Conservation (phyloP, 2,797 vertebrate species). For the Sebastes vulpes region DNA sequence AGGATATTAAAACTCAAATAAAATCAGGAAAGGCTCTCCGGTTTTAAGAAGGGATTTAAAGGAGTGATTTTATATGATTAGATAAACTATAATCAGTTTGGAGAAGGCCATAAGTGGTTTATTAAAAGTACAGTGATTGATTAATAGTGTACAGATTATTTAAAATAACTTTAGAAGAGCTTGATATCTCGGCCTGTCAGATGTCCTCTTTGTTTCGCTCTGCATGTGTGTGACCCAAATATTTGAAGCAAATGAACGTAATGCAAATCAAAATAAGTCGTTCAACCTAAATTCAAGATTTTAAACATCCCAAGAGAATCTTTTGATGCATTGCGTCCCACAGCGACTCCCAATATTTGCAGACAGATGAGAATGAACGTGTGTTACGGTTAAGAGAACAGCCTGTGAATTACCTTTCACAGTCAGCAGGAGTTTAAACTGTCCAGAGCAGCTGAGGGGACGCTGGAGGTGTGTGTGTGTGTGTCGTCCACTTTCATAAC, state of each 20-base stretch:
- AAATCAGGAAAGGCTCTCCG: no score
- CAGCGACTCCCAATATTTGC: not conserved
- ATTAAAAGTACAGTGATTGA: not conserved
- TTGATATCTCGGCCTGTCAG: not conserved
- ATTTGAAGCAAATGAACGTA: not conserved
- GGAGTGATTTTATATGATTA: not conserved
- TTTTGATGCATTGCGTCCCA: not conserved
- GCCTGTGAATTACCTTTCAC: conserved; percentile 40
- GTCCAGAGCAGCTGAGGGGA: conserved; percentile 37
- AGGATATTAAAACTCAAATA: no score
- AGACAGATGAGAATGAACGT: conserved; percentile 22
- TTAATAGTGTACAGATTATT: not conserved
- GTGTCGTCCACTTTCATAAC: not conserved
- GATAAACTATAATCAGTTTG: no score
- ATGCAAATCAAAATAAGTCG: not conserved
- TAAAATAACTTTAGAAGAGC: not conserved
- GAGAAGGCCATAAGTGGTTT: not conserved
- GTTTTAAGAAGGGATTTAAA: no score
- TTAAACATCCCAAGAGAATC: not conserved
- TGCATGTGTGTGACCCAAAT: not conserved
- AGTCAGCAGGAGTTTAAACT: conserved; percentile 41
- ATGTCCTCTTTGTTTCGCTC: not conserved
- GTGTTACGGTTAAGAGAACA: conserved; percentile 1
- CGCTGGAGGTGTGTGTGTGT: not conserved
- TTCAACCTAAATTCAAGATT: not conserved